Evolutionary conservation across 2,888 invertebrate genomes (phyloP).

Genomic region (Nomada hirtipes): DNA sequence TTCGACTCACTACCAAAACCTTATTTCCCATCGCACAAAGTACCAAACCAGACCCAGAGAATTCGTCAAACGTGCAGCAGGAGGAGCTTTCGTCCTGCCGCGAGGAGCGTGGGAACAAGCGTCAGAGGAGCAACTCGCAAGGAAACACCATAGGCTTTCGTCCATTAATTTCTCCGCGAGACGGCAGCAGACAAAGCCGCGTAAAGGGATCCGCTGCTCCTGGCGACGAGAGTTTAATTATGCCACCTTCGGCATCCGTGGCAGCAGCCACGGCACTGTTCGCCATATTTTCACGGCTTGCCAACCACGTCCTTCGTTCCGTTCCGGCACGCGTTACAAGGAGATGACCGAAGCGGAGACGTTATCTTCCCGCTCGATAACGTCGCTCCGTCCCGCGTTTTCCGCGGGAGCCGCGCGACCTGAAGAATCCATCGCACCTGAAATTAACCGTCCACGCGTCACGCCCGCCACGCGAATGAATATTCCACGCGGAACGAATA

Average conservation of each 20-base stretch:
- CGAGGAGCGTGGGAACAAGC: no score
- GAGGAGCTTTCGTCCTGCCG: no score
- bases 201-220: constrained; percentile 49
- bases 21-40: no score
- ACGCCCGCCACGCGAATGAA: constrained; percentile 38
- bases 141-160: constrained; percentile 1
- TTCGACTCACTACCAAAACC: no score
- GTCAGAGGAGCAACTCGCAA: background rate
- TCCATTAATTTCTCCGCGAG: constrained; percentile 11
- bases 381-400: background rate
- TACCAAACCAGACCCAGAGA: no score
- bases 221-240: constrained; percentile 64
- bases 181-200: constrained; percentile 1
- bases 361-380: background rate
- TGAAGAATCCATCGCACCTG: constrained; percentile 37
- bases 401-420: constrained; percentile 1
- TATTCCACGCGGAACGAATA: constrained; percentile 58
- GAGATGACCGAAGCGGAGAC: constrained; percentile 15
- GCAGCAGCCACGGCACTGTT: constrained; percentile 41
- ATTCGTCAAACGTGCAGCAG: no score
- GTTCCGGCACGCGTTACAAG: constrained; percentile 58
- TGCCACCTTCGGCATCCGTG: constrained; percentile 58
- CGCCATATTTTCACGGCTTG: constrained; percentile 78
- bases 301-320: constrained; percentile 75
- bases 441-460: constrained; percentile 48